These are phyloP conservation scores for Sphenodon punctatus DNA, from an alignment of 2,797 vertebrate genomes.

Conservation along the genomic window DNA sequence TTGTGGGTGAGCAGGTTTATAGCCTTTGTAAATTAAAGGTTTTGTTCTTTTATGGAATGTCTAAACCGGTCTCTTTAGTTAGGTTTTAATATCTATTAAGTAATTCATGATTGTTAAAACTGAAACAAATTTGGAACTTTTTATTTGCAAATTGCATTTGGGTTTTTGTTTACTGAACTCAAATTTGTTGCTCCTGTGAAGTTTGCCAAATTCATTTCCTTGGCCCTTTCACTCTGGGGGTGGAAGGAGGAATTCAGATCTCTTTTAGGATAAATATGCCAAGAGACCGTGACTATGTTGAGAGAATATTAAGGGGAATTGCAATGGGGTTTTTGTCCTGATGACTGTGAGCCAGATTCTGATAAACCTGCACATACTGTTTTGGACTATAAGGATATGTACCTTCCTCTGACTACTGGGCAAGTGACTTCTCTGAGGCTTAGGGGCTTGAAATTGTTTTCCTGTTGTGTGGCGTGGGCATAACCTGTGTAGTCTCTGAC, in stretches of 20 bases:
- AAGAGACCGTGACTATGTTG: not conserved
- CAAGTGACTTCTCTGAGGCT: not conserved
- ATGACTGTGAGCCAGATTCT: not conserved
- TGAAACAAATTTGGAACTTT: too few relatives aligned
- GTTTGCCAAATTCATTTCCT: too few relatives aligned
- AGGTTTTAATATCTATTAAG: not conserved
- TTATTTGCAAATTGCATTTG: too few relatives aligned
- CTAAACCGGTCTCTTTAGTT: not conserved
- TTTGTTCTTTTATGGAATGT: not conserved
- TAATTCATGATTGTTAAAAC: too few relatives aligned
- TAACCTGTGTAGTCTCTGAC: not conserved
- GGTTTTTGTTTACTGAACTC: not conserved
- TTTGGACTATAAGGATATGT: not conserved
- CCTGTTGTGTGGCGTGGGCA: not conserved
- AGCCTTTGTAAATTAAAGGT: not conserved
- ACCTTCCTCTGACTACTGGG: not conserved
- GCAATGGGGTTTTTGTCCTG: not conserved
- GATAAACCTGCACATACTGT: not conserved
- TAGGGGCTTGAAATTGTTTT: not conserved
- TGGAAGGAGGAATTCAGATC: not conserved
- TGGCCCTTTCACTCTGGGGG: fast-evolving
- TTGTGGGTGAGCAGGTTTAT: not conserved
- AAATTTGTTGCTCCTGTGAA: too few relatives aligned
- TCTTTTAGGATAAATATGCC: not conserved
- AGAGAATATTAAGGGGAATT: fast-evolving